phyloP scores from a whole-genome alignment of 2,888 invertebrate genomes.

The Lasioglossum pauxillum region DNA sequence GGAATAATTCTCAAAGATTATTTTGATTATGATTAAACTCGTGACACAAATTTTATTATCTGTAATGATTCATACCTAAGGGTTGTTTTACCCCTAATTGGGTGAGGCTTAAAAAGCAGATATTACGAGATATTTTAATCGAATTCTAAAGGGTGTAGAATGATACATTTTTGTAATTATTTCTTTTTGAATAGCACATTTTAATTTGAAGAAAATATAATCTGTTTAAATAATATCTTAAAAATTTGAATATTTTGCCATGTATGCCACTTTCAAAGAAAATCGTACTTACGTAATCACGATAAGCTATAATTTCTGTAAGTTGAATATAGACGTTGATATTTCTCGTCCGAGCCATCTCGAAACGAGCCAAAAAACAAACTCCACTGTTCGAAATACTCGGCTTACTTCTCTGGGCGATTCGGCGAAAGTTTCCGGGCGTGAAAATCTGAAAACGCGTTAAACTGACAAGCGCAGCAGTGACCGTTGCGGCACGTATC shows the following conservation, averaged over 20 bases:
- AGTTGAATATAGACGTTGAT: not conserved
- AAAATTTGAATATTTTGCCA: not conserved
- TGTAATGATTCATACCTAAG: not conserved
- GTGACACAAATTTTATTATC: not conserved
- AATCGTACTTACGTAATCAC: not conserved
- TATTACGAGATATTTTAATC: not conserved
- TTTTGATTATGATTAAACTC: not conserved
- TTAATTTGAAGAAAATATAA: not conserved
- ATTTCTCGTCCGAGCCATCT: not conserved
- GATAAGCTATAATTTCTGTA: not conserved
- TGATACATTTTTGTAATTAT: not conserved
- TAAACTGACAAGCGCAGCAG: slow-evolving; percentile 9
- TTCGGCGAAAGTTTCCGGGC: not conserved
- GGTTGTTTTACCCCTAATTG: not conserved
- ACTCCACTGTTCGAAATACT: not conserved
- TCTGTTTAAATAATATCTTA: not conserved
- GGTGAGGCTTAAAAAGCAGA: not conserved
- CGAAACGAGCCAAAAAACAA: not conserved
- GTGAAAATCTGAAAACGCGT: slow-evolving; percentile 30
- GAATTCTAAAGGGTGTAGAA: not conserved
- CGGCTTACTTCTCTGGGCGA: not conserved
- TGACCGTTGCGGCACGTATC: slow-evolving; percentile 7
- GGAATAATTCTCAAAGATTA: not conserved
- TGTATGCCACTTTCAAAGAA: not conserved
- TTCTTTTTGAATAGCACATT: no score